A percentile compares a stretch with the other conserved stretches of the same genome.
These are phyloP conservation scores for Meriones psammophilus DNA, from an alignment of 2,797 vertebrate genomes.

Conservation along the genomic window DNA sequence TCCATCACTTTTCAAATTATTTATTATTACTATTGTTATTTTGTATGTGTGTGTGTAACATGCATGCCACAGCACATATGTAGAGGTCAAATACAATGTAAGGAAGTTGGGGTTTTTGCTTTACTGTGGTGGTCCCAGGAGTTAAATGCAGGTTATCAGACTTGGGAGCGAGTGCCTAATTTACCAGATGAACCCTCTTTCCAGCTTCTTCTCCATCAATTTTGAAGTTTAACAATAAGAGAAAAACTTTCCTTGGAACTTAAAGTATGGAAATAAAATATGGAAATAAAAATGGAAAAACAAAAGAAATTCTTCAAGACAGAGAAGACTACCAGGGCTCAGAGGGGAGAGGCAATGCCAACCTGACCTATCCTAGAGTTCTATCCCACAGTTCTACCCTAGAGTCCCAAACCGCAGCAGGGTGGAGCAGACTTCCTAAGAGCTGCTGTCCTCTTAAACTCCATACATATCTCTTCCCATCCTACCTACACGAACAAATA, in stretches of 20 bases:
- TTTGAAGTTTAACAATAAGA: constrained; percentile 64
- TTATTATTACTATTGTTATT: background rate
- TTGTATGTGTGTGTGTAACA: background rate
- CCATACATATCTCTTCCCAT: background rate
- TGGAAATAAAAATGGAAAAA: constrained; percentile 48
- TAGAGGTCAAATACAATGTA: background rate
- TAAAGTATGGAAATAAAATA: background rate
- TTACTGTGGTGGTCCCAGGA: background rate
- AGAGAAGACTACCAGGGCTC: background rate
- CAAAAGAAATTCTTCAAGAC: constrained; percentile 51
- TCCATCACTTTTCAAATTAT: constrained; percentile 36
- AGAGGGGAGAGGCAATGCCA: background rate
- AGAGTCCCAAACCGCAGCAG: background rate
- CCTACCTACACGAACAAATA: background rate
- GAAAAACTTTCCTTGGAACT: constrained; percentile 63
- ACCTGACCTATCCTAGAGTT: background rate
- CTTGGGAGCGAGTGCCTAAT: background rate
- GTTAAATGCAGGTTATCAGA: background rate
- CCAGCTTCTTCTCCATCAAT: background rate
- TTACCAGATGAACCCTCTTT: background rate
- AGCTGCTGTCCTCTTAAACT: background rate
- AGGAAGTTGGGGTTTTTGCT: background rate
- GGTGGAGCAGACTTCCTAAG: too few relatives aligned
- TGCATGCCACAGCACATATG: background rate
- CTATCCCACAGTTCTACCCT: background rate